Evolutionary conservation across 2,888 invertebrate genomes (phyloP).

Genomic region (Stratiomys singularior): DNA sequence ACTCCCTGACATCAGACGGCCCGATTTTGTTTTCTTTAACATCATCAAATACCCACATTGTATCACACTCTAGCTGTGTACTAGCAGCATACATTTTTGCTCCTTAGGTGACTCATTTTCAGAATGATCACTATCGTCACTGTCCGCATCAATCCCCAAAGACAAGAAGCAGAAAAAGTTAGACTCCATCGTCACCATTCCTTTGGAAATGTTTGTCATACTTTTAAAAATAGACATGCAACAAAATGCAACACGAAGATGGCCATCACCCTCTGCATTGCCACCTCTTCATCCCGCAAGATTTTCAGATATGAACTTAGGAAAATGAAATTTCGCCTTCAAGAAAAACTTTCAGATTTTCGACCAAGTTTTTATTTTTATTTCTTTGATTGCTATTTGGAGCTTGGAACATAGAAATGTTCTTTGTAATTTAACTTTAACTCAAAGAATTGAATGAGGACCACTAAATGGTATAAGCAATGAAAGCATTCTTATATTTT

Average conservation of each 20-base stretch:
- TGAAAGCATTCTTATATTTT: too few species aligned
- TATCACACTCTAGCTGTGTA: background rate
- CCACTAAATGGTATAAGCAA: too few species aligned
- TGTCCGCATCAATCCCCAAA: background rate
- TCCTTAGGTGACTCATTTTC: slow-evolving; percentile 9
- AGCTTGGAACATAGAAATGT: too few species aligned
- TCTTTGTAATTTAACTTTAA: too few species aligned
- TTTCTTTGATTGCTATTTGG: too few species aligned
- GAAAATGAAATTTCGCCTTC: too few species aligned
- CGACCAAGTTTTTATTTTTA: too few species aligned
- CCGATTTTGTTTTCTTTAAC: background rate
- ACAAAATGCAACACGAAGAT: background rate
- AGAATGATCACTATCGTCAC: background rate
- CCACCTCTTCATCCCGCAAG: background rate
- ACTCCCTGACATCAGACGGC: background rate
- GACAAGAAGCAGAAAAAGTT: background rate
- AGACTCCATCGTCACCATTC: slow-evolving; percentile 11
- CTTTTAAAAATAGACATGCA: background rate
- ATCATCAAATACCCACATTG: background rate
- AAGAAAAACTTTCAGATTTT: too few species aligned
- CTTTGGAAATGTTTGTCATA: background rate
- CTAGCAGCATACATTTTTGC: background rate
- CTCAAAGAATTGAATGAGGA: too few species aligned
- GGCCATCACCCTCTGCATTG: background rate
- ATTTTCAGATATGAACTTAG: background rate